A percentile compares a stretch with the other conserved stretches of the same genome.
Evolutionary conservation across 2,113 vertebrate genomes (phyloP).

Genomic region (Platichthys stellatus): DNA sequence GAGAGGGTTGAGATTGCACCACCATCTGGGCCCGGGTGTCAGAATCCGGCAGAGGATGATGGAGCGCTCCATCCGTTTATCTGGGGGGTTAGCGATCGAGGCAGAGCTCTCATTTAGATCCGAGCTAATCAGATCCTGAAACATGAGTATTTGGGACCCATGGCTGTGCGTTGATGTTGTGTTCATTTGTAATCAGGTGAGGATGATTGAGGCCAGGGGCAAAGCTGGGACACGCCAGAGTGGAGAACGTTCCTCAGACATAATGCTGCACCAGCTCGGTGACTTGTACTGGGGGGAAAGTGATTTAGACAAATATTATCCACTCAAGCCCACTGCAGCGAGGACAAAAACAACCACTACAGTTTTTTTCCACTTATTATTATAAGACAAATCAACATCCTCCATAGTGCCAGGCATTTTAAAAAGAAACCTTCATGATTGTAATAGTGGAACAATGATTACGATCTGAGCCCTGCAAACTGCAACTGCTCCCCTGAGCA

Average conservation of each 20-base stretch:
- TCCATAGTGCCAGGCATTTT: not conserved
- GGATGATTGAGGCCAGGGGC: constrained; percentile 47
- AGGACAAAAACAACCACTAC: not conserved
- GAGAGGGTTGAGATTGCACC: constrained; percentile 56
- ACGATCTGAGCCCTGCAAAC: not conserved
- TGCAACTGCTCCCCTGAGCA: not conserved
- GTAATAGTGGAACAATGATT: not conserved
- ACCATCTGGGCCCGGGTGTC: constrained; percentile 74
- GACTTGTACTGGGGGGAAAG: not conserved
- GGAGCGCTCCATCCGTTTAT: constrained; percentile 63
- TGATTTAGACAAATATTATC: not conserved
- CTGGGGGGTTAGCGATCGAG: constrained; percentile 57
- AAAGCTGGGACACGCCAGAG: constrained; percentile 21
- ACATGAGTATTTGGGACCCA: constrained; percentile 65
- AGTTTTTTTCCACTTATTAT: not conserved
- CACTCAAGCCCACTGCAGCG: not conserved
- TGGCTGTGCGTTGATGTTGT: constrained; percentile 54
- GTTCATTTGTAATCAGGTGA: constrained; percentile 66
- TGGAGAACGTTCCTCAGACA: constrained; percentile 27
- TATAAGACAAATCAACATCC: not conserved
- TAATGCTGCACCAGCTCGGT: constrained; percentile 4
- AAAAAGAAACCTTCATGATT: not conserved
- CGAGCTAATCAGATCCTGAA: constrained; percentile 72
- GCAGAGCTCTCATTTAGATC: constrained; percentile 66
- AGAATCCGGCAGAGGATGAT: constrained; percentile 71